phyloP scores from a whole-genome alignment of 2,797 vertebrate genomes.

The Gobio occitaniae region DNA sequence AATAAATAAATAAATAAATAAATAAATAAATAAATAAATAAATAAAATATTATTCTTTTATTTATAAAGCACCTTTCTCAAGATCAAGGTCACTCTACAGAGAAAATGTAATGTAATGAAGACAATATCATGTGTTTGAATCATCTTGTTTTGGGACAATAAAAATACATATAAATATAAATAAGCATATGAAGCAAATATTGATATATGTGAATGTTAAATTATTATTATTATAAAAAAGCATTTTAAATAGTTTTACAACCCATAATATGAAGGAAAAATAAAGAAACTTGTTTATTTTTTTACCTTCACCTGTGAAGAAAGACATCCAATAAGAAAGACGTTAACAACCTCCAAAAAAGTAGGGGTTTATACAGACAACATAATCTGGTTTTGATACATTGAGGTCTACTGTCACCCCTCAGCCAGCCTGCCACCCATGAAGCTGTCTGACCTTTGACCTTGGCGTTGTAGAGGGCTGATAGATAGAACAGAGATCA shows the following conservation, averaged over 20 bases:
- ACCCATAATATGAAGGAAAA: background rate
- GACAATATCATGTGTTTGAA: background rate
- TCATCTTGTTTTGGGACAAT: background rate
- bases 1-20: too few relatives aligned
- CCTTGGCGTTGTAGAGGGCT: conserved; percentile 47
- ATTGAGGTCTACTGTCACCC: conserved; percentile 44
- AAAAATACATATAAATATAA: background rate
- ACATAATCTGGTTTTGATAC: conserved; percentile 42
- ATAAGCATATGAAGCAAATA: background rate
- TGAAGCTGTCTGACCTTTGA: conserved; percentile 58
- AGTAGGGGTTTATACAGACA: background rate
- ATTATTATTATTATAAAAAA: too few relatives aligned
- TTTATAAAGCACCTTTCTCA: background rate
- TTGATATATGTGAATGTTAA: background rate
- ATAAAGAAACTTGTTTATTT: background rate
- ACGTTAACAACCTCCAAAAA: background rate
- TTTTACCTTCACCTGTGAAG: background rate
- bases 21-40: too few relatives aligned
- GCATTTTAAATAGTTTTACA: background rate
- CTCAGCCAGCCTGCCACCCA: conserved; percentile 56
- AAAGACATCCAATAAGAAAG: background rate
- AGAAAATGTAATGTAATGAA: background rate
- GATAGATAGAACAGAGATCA: conserved; percentile 56
- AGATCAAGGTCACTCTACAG: background rate
- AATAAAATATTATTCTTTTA: too few relatives aligned